phyloP scores from a whole-genome alignment of 2,888 invertebrate species.

The Polymixis flavicincta region DNA sequence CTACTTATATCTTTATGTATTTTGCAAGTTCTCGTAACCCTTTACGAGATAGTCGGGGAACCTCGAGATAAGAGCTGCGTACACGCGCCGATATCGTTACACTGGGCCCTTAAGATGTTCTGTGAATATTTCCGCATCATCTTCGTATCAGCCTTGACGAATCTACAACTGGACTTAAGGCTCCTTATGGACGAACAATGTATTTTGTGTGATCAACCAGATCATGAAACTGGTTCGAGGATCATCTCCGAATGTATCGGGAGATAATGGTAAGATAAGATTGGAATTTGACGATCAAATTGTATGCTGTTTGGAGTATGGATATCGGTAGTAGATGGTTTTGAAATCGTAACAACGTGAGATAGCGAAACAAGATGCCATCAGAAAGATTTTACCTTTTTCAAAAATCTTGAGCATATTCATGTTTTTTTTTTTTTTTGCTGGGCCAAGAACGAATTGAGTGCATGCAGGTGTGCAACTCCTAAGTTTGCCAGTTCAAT shows the following conservation, averaged over 20 bases:
- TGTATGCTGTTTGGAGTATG: conserved; percentile 11
- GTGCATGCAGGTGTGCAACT: neutral
- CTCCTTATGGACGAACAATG: neutral
- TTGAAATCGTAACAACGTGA: conserved; percentile 2
- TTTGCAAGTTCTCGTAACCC: conserved; percentile 60
- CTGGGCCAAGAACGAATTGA: neutral
- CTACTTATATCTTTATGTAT: conserved; percentile 52
- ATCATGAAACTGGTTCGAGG: conserved; percentile 14
- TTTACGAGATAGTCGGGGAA: conserved; percentile 53
- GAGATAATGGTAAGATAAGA: conserved; percentile 26
- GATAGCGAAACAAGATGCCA: neutral
- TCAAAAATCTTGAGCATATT: neutral
- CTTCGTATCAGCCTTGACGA: neutral
- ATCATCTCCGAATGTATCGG: neutral
- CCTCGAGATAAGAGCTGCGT: conserved; percentile 42
- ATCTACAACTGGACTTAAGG: neutral
- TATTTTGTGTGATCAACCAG: conserved; percentile 21
- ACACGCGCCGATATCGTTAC: conserved; percentile 30
- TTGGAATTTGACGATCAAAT: conserved; percentile 16
- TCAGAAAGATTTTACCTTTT: no score
- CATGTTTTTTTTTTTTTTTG: neutral
- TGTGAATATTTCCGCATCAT: conserved; percentile 35
- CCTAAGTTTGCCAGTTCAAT: neutral
- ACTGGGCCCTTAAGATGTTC: conserved; percentile 17
- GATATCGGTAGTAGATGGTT: conserved; percentile 10